Evolutionary conservation across 2,113 vertebrate species (phyloP).

Genomic region (Menidia beryllina): DNA sequence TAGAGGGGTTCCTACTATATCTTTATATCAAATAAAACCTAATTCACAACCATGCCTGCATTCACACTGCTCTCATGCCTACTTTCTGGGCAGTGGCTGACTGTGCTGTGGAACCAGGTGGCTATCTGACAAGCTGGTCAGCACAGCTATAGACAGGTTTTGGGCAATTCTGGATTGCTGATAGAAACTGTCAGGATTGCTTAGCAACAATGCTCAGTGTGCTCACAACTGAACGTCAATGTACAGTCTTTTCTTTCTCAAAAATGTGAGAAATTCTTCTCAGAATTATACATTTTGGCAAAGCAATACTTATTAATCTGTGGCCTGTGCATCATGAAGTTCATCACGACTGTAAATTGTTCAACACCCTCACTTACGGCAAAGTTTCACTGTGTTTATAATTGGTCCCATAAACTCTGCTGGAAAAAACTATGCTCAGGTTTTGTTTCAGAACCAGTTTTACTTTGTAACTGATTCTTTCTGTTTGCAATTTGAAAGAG

Average conservation of each 20-base stretch:
- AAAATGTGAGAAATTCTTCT: not conserved
- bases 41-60: slow-evolving; percentile 11
- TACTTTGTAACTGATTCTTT: too few species aligned
- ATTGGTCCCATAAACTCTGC: not conserved
- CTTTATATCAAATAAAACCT: slow-evolving; percentile 36
- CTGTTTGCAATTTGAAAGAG: too few species aligned
- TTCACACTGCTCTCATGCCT: slow-evolving; percentile 8
- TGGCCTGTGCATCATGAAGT: slow-evolving; percentile 19
- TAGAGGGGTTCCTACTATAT: slow-evolving; percentile 7
- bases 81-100: slow-evolving; percentile 43
- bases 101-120: slow-evolving; percentile 51
- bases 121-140: slow-evolving; percentile 67
- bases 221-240: slow-evolving; percentile 18
- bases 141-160: slow-evolving; percentile 49
- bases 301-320: slow-evolving; percentile 26
- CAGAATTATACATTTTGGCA: slow-evolving; percentile 24
- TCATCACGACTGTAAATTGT: slow-evolving; percentile 11
- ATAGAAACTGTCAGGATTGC: slow-evolving; percentile 67
- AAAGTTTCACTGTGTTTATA: not conserved
- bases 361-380: not conserved
- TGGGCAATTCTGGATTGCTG: slow-evolving; percentile 45
- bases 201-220: slow-evolving; percentile 72
- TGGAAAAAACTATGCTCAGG: not conserved
- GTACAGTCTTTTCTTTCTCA: not conserved
- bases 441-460: too few species aligned